Evolutionary conservation across 2,888 invertebrate species (phyloP).

Genomic region (Macropis europaea): DNA sequence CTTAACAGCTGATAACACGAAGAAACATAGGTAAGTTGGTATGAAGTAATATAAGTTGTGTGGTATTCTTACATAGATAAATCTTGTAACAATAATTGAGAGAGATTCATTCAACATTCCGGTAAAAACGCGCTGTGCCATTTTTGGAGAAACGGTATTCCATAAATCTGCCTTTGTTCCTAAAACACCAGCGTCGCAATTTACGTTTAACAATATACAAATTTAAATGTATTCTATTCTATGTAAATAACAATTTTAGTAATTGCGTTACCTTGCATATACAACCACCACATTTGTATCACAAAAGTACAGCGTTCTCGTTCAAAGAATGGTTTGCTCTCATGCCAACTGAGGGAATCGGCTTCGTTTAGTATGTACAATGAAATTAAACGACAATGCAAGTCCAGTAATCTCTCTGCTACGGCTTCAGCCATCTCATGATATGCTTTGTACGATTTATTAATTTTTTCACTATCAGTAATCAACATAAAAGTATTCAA

Average conservation of each 20-base stretch:
- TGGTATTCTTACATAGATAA: conserved; percentile 84
- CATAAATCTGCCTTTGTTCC: conserved; percentile 91
- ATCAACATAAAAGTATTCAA: not conserved
- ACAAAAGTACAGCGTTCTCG: conserved; percentile 90
- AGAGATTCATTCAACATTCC: conserved; percentile 93
- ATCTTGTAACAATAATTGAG: conserved; percentile 89
- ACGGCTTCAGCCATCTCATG: conserved; percentile 92
- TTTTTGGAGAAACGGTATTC: conserved; percentile 93
- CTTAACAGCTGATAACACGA: too few species aligned
- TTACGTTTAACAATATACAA: not conserved
- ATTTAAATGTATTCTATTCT: not conserved
- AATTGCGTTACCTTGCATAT: conserved; percentile 85
- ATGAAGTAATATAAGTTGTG: not conserved
- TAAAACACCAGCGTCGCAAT: conserved; percentile 70
- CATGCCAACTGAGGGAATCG: conserved; percentile 89
- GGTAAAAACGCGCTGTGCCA: conserved; percentile 91
- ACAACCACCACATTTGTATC: conserved; percentile 94
- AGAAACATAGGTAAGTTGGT: too few species aligned
- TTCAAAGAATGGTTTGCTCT: conserved; percentile 84
- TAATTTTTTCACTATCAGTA: conserved; percentile 72
- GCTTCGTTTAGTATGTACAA: conserved; percentile 91
- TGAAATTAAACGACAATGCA: conserved; percentile 89
- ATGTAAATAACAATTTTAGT: too few species aligned
- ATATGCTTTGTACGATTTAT: conserved; percentile 86
- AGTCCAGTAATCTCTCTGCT: conserved; percentile 89